phyloP scores from a whole-genome alignment of 2,888 invertebrate genomes.

The Troides aeacus region DNA sequence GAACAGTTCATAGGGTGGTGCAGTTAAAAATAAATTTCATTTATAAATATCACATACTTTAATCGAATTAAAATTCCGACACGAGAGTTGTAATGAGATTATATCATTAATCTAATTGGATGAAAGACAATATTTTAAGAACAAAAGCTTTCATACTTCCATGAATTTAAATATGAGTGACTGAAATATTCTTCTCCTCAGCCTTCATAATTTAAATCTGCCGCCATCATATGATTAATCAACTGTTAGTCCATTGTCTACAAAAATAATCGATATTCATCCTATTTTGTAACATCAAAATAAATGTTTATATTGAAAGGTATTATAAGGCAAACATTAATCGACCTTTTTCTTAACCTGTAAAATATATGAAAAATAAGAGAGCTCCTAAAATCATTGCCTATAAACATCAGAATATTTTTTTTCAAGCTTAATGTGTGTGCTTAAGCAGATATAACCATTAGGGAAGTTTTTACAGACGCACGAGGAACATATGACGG shows the following conservation, averaged over 20 bases:
- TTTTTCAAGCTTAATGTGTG: slow-evolving; percentile 24
- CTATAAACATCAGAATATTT: slow-evolving; percentile 18
- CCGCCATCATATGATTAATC: too few relatives aligned
- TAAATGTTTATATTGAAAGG: too few relatives aligned
- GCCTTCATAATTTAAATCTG: too few relatives aligned
- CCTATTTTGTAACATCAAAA: too few relatives aligned
- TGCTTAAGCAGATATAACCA: slow-evolving; percentile 25
- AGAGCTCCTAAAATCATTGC: slow-evolving; percentile 19
- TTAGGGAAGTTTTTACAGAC: slow-evolving; percentile 29
- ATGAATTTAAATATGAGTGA: not conserved
- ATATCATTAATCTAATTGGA: slow-evolving; percentile 1
- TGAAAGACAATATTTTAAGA: not conserved
- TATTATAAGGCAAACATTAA: too few relatives aligned
- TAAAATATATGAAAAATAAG: too few relatives aligned
- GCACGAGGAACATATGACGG: slow-evolving; percentile 7
- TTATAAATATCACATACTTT: not conserved
- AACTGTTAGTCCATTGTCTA: too few relatives aligned
- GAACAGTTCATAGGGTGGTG: not conserved
- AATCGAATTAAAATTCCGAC: slow-evolving; percentile 1
- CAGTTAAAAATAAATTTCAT: not conserved
- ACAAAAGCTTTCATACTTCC: not conserved
- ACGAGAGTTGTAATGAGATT: slow-evolving; percentile 9
- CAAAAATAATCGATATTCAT: too few relatives aligned
- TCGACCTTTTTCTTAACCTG: too few relatives aligned
- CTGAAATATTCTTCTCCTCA: too few relatives aligned